Evolutionary conservation across 2,888 invertebrate species (phyloP).

Genomic region (Zonitis immaculata): DNA sequence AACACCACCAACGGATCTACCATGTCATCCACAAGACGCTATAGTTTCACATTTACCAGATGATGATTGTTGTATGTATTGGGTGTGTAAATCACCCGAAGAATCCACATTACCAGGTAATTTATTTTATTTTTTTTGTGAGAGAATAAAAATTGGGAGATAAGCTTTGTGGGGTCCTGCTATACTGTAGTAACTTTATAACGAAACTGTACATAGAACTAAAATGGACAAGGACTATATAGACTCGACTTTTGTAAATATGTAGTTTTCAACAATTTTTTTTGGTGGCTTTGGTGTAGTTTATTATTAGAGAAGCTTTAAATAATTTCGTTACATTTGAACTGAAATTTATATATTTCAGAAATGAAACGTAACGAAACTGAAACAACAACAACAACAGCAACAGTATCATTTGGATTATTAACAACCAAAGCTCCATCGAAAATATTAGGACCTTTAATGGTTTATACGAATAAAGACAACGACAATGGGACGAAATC

Average conservation of each 20-base stretch:
- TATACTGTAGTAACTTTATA: conserved; percentile 1
- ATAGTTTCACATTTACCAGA: conserved; percentile 62
- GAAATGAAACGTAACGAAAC: conserved; percentile 29
- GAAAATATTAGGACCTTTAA: conserved; percentile 43
- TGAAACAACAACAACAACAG: too few species aligned
- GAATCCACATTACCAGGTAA: conserved; percentile 17
- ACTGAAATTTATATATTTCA: conserved; percentile 35
- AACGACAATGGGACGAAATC: conserved; percentile 18
- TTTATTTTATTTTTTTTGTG: neutral
- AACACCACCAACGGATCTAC: conserved; percentile 67
- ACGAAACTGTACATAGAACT: conserved; percentile 12
- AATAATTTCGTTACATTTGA: conserved; percentile 18
- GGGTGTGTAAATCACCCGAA: conserved; percentile 55
- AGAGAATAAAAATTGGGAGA: too few species aligned
- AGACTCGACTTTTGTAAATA: conserved; percentile 27
- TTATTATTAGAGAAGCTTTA: conserved; percentile 8
- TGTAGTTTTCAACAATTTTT: conserved; percentile 11
- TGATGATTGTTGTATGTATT: conserved; percentile 81
- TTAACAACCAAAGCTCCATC: conserved; percentile 36
- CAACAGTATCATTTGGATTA: conserved; percentile 27
- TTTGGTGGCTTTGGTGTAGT: conserved; percentile 10
- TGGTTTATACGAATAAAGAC: conserved; percentile 40
- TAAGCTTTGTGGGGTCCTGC: conserved; percentile 19
- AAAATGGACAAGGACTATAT: conserved; percentile 21
- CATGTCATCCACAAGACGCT: conserved; percentile 66